Conservation (phyloP, 1,140 invertebrate species). For the Eufriesea mexicana region DNA sequence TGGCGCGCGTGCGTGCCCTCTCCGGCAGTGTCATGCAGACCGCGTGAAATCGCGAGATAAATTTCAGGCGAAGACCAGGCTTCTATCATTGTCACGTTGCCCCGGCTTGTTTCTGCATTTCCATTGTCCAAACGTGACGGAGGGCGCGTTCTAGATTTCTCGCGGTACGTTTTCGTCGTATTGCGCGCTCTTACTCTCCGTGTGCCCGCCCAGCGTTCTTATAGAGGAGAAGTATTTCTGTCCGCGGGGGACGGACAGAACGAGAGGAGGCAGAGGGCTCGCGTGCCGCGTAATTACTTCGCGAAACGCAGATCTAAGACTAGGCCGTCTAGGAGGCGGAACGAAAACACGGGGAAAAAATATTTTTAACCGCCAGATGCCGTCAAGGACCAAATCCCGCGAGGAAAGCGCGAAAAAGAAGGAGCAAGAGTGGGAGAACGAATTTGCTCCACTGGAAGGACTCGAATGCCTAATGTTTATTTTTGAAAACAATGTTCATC, state of each 20-base stretch:
- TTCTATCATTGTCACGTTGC: constrained; percentile 45
- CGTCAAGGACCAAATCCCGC: constrained; percentile 54
- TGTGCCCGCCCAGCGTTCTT: constrained; percentile 28
- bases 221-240: constrained; percentile 61
- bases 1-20: too few relatives aligned
- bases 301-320: constrained; percentile 58
- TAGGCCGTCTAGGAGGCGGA: constrained; percentile 44
- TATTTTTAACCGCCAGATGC: constrained; percentile 69
- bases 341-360: constrained; percentile 61
- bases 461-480: too few relatives aligned
- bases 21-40: background rate
- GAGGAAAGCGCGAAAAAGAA: constrained; percentile 38
- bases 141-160: constrained; percentile 36
- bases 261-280: constrained; percentile 5
- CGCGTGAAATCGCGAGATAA: constrained; percentile 10
- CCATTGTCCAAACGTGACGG: constrained; percentile 55
- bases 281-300: constrained; percentile 63
- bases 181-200: background rate
- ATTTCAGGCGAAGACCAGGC: constrained; percentile 1
- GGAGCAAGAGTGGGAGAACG: constrained; percentile 16
- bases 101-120: constrained; percentile 43
- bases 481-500: too few relatives aligned
- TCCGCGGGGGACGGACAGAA: constrained; percentile 22
- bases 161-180: background rate
- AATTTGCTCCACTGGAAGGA: background rate